Base-by-base conservation (phyloP, 2,113 vertebrate genomes). In the Pachypanchax playfairii region DNA sequence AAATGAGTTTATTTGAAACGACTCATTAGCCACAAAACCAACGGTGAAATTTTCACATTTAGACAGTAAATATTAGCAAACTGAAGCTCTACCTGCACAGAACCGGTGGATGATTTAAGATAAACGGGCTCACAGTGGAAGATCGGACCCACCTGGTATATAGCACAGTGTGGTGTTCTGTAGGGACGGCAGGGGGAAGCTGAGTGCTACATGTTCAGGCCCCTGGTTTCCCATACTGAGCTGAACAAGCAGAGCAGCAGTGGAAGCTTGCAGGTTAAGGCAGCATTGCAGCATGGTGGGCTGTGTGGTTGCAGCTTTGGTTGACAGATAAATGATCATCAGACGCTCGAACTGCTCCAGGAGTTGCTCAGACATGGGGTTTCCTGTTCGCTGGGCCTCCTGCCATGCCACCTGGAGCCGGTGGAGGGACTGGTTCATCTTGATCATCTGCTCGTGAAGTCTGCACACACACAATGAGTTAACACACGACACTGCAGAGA, bases 381-480 rank as follows among this genome's bases (percentile, higher is more conserved):
- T 96, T 56, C 94, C 93, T 42, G 91, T 91, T 10, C 94, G 94
- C 89, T 98, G 96, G 55, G 97, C 96, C 33, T 99, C 97, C 49
- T 96, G 92, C 94, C 96, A 99, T 0, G 96, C 93, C 35, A 94
- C 93, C 88, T 98, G 97, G 60, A 99, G 94, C 87, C 96, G 94
- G 83, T 99, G 97, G 65, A 99, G 94, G 61, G 94, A 95, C 90
- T 98, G 97, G 92, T 98, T 98, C 91, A 98, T 95, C 91, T 98
- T 99, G 56, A 99, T 95, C 95, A 99, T 98, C 90, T 98, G 96
- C 82, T 98, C 97, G 0, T 98, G 96, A 79, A 99, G 90, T 91
- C 97, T 99, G 74, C 24, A 11, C 17, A 46, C 6, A 26, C 33
- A 79, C 28, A 48, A 28, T n/a, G n/a, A n/a, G n/a, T n/a, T n/a